Percentiles rank a stretch among this genome's conserved stretches.
These are phyloP conservation scores for Parauchenoglanis punctatus DNA, from an alignment of 2,797 vertebrate genomes.

Conservation along the genomic window DNA sequence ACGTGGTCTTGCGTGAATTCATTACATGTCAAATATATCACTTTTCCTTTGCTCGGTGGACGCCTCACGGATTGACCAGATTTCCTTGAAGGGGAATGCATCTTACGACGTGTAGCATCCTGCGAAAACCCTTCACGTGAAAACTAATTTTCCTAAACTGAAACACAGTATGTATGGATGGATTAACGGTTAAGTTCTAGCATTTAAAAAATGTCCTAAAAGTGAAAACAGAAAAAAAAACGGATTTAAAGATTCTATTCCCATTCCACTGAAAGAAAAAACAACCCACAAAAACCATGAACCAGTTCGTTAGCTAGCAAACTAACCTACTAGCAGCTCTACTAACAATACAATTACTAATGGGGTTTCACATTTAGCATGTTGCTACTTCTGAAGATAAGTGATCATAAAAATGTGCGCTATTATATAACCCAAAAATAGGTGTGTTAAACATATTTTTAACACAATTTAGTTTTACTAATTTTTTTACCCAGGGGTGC, in stretches of 20 bases:
- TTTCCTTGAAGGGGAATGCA: not conserved
- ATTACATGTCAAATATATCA: not conserved
- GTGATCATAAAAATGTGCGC: not conserved
- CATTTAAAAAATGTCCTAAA: not conserved
- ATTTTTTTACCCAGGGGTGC: not conserved
- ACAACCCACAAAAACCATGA: not conserved
- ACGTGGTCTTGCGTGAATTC: not conserved
- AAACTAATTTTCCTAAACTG: not conserved
- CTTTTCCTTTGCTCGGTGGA: not conserved
- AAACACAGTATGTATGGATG: not conserved
- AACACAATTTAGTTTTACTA: not conserved
- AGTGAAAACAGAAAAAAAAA: not conserved
- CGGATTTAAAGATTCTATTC: not conserved
- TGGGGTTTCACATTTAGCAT: not conserved
- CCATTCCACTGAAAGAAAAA: not conserved
- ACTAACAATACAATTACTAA: not conserved
- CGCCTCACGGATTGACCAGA: not conserved
- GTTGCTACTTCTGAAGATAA: not conserved
- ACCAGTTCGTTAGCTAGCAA: not conserved
- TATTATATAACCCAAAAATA: not conserved
- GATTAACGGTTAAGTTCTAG: not conserved
- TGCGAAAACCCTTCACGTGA: not conserved
- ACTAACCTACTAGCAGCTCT: not conserved
- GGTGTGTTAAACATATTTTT: not conserved
- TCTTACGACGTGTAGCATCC: not conserved